phyloP scores from a whole-genome alignment of 2,797 vertebrate genomes.

The Smutsia gigantea region DNA sequence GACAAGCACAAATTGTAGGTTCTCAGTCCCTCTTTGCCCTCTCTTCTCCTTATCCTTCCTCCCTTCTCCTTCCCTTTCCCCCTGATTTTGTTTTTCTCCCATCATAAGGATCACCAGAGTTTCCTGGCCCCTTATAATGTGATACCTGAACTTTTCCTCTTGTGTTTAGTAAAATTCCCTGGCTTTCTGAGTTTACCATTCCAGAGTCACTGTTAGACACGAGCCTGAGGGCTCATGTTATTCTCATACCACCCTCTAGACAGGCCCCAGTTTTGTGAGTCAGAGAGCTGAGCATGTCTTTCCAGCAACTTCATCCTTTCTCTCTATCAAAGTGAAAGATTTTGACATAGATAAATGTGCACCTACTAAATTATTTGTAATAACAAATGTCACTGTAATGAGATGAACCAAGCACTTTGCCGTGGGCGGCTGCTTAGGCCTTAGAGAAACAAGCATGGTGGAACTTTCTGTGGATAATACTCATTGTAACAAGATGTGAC shows the following conservation, averaged over 20 bases:
- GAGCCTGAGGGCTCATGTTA: background rate
- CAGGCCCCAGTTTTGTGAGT: background rate
- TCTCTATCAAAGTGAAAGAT: constrained; percentile 51
- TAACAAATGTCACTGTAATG: constrained; percentile 56
- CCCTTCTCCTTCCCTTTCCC: background rate
- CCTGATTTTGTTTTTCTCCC: background rate
- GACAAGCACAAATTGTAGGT: background rate
- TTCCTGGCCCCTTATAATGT: background rate
- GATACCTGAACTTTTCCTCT: background rate
- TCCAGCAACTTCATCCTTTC: background rate
- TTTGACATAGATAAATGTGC: constrained; percentile 68
- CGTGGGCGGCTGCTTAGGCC: background rate
- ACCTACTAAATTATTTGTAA: constrained; percentile 66
- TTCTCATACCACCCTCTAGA: background rate
- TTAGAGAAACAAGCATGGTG: background rate
- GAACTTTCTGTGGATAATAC: constrained; percentile 21
- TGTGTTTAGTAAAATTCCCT: background rate
- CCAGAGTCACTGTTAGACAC: background rate
- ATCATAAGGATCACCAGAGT: background rate
- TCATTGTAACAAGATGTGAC: constrained; percentile 40
- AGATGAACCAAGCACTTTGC: background rate
- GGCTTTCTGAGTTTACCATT: background rate
- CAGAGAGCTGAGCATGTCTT: constrained; percentile 13
- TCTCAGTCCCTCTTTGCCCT: background rate
- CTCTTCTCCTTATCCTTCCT: background rate